phyloP scores from a whole-genome alignment of 1,140 invertebrate genomes.

The Lepeophtheirus salmonis region DNA sequence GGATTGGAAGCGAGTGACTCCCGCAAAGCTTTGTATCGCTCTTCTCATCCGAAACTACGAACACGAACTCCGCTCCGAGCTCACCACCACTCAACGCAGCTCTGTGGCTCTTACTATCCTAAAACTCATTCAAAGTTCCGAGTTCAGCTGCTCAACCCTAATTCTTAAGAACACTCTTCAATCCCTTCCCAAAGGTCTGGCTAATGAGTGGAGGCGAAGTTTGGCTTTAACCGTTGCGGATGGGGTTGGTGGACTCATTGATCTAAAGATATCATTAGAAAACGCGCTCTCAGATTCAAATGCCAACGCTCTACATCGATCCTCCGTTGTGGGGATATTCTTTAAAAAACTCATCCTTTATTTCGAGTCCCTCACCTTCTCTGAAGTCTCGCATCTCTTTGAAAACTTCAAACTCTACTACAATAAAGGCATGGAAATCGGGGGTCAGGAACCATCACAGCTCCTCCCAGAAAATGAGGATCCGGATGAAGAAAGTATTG shows the following conservation, averaged over 20 bases:
- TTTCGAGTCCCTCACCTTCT: not conserved
- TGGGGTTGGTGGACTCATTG: not conserved
- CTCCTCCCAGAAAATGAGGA: not conserved
- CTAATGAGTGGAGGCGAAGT: not conserved
- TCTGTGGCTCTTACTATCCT: not conserved
- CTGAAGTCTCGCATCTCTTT: not conserved
- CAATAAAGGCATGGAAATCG: not conserved
- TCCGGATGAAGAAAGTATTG: not conserved
- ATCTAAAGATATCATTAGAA: not conserved
- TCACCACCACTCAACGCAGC: not conserved
- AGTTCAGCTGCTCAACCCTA: not conserved
- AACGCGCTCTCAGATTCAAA: not conserved
- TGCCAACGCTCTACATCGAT: not conserved
- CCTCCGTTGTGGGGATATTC: not conserved
- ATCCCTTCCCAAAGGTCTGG: not conserved
- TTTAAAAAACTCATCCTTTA: not conserved
- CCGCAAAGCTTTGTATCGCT: not conserved
- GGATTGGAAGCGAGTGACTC: not conserved
- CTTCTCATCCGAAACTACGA: not conserved
- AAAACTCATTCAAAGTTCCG: not conserved
- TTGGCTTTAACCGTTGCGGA: not conserved
- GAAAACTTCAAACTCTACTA: constrained; percentile 1
- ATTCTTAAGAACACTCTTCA: not conserved
- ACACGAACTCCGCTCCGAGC: not conserved
- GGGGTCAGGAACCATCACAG: not conserved